Conservation (phyloP, 2,113 vertebrate genomes). For the Helogale parvula region DNA sequence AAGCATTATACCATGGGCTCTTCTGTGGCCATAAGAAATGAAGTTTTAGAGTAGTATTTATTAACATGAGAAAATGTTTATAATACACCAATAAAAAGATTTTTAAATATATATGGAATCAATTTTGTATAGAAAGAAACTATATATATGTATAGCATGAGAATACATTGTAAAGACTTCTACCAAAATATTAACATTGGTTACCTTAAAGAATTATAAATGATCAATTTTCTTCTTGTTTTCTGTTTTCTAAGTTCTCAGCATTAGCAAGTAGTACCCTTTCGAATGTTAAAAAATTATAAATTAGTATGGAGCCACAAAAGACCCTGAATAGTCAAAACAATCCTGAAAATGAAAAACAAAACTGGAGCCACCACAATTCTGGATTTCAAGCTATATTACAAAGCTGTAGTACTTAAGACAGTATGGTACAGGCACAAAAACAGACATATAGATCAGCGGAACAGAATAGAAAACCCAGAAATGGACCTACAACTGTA, state of each 20-base stretch:
- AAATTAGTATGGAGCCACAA: not conserved
- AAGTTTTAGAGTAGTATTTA: not conserved
- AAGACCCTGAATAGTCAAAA: not conserved
- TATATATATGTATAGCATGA: not conserved
- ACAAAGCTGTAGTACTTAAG: no score
- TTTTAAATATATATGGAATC: not conserved
- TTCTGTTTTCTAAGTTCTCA: not conserved
- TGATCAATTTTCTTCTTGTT: not conserved
- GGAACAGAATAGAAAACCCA: no score
- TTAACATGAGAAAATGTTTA: not conserved
- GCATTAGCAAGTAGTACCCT: not conserved
- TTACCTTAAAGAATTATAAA: not conserved
- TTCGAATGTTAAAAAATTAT: not conserved
- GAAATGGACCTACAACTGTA: no score
- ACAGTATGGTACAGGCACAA: no score
- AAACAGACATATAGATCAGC: no score
- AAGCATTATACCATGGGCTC: not conserved
- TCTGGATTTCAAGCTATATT: no score
- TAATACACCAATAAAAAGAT: not conserved
- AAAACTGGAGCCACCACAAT: no score
- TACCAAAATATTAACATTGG: not conserved
- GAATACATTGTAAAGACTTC: not conserved
- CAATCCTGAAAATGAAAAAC: no score
- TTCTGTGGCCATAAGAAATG: not conserved
- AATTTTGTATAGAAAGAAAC: not conserved